A percentile compares a stretch with the other conserved stretches of the same genome.
These are phyloP conservation scores for Lucilia sericata DNA, from an alignment of 1,140 invertebrate genomes.

Conservation along the genomic window DNA sequence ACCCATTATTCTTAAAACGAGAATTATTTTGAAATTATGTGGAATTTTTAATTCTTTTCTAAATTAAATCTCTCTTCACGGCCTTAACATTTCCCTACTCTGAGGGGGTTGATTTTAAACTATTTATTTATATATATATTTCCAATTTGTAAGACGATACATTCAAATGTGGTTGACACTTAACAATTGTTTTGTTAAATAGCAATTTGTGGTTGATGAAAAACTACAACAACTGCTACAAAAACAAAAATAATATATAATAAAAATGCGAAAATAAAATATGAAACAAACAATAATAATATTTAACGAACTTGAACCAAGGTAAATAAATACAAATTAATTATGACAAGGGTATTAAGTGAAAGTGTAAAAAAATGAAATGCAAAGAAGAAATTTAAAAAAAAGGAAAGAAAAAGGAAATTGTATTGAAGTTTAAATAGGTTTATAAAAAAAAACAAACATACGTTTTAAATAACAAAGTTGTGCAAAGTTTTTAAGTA, in stretches of 20 bases:
- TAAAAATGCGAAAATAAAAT: neutral
- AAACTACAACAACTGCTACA: neutral
- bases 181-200: slow-evolving; percentile 29
- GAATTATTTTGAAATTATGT: no score
- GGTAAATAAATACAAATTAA: slow-evolving; percentile 18
- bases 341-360: slow-evolving; percentile 11
- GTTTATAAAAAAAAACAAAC: neutral
- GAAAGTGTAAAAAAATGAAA: neutral
- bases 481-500: no score
- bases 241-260: neutral
- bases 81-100: neutral
- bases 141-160: neutral
- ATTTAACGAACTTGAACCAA: slow-evolving; percentile 4
- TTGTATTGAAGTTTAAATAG: neutral
- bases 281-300: neutral
- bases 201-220: slow-evolving; percentile 23
- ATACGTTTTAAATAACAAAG: no score
- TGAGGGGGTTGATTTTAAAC: slow-evolving; percentile 17
- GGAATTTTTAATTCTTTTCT: no score
- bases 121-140: neutral
- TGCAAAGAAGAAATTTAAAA: neutral
- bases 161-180: slow-evolving; percentile 13
- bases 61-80: no score
- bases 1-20: no score
- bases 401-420: neutral